These are phyloP conservation scores for Coreius guichenoti DNA, from an alignment of 2,797 vertebrate species.

Conservation along the genomic window DNA sequence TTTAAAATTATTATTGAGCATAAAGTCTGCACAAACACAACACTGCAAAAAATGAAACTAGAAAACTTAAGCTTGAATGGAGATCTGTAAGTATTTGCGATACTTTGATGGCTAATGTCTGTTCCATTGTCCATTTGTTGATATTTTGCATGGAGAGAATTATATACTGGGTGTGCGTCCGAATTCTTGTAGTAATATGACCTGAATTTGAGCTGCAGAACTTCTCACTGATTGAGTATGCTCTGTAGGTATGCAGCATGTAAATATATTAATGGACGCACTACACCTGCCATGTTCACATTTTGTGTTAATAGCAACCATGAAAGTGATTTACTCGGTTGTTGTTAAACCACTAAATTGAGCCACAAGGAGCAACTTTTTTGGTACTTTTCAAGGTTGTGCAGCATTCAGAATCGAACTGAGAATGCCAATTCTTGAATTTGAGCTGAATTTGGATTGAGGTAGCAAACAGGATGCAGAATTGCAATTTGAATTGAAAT, in stretches of 20 bases:
- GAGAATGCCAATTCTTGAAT: too few relatives aligned
- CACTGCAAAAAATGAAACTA: not conserved
- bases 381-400: too few relatives aligned
- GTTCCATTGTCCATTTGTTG: not conserved
- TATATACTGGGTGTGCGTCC: not conserved
- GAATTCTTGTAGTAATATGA: not conserved
- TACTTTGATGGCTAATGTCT: slow-evolving; percentile 1
- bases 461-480: too few relatives aligned
- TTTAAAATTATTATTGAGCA: slow-evolving; percentile 46
- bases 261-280: too few relatives aligned
- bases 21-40: slow-evolving; percentile 37
- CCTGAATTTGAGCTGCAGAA: not conserved
- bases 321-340: not conserved
- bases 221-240: not conserved
- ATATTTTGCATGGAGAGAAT: not conserved
- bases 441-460: too few relatives aligned
- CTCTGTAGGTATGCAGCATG: not conserved
- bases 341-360: too few relatives aligned
- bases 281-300: too few relatives aligned
- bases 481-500: too few relatives aligned
- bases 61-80: not conserved
- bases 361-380: too few relatives aligned
- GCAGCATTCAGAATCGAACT: too few relatives aligned
- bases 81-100: not conserved
- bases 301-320: too few relatives aligned